Base-by-base conservation (phyloP, 2,113 vertebrate genomes). In the Syrmaticus mikado region DNA sequence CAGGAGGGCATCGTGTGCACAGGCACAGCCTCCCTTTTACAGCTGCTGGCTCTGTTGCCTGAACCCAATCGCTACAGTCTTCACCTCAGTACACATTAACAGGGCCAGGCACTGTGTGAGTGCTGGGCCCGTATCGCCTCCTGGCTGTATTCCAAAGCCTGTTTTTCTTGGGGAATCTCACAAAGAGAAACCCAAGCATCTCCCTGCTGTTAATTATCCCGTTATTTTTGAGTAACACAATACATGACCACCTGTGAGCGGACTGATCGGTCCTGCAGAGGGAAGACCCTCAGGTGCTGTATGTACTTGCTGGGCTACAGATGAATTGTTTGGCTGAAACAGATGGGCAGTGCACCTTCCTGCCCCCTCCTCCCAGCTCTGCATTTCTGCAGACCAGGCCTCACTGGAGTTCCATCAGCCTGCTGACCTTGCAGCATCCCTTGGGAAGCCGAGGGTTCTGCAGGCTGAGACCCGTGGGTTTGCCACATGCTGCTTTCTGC, bases 401-500 rank as follows among this genome's bases (percentile, higher is more conserved):
- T 71, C 78, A 21, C 38, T 79, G 57, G 61, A 81, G 28, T 40
- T 85, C 43, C 62, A n/a, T 28, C 70, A 20, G 14, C 52, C 25
- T 55, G 10, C 53, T 32, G 53, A 32, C 53, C 53, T 52, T 65
- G 7, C n/a, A 48, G 64, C 43, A 45, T 24, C n/a, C 41, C 27
- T 28, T 32, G 70, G 45, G 18, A 77, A 40, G n/a, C 36, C 38
- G 22, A 52, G 80, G 34, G 45, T 86, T 52, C 79, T 82, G 38
- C 32, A 58, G 73, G 46, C n/a, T 32, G 48, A 71, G 57, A 77
- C 20, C 22, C 15, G 19, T 68, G 34, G 27, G 41, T 2, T 27
- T 10, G 38, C 87, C 36, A 95, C 64, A 40, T 2, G 14, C 52
- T 94, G 40, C 82, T 87, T 95, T 97, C 89, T 97, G 84, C 79